Conservation (phyloP, 64 coral and sea anemone species). For the Hydrozoanthus tunicans region DNA sequence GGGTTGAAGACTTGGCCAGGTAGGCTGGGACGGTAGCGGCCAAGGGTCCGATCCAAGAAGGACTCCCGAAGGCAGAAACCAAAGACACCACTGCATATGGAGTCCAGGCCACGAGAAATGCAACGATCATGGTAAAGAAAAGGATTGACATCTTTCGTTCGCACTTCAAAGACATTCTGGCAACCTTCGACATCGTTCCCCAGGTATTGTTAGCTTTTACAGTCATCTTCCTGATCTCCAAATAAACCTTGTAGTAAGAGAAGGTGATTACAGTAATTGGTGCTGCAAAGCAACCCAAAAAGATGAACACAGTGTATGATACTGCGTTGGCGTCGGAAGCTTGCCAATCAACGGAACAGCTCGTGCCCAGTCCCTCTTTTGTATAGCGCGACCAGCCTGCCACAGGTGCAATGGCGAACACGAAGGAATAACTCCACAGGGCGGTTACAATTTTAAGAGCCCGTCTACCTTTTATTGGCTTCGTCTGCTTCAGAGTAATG, state of each 20-base stretch:
- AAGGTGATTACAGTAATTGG: slow-evolving; percentile 5
- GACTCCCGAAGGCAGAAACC: neutral
- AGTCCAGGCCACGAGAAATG: slow-evolving; percentile 37
- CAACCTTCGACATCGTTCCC: neutral
- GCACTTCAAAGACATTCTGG: neutral
- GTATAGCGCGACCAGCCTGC: slow-evolving; percentile 51
- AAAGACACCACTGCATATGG: slow-evolving; percentile 46
- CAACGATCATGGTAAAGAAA: slow-evolving; percentile 4
- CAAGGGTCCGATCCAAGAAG: neutral
- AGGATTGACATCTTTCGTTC: slow-evolving; percentile 9
- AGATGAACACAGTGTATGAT: slow-evolving; percentile 43
- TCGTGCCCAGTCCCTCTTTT: neutral
- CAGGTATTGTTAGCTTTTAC: neutral
- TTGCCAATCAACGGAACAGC: slow-evolving; percentile 46
- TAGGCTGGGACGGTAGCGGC: slow-evolving; percentile 1
- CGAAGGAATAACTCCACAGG: slow-evolving; percentile 35
- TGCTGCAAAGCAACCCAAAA: slow-evolving; percentile 12
- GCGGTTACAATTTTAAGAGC: neutral
- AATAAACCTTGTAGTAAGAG: slow-evolving; percentile 27
- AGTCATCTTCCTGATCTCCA: slow-evolving; percentile 4
- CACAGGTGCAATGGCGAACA: slow-evolving; percentile 36
- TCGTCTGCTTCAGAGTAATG: neutral
- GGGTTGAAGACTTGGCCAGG: slow-evolving; percentile 43
- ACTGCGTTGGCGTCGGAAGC: neutral
- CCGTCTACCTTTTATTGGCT: neutral